A percentile compares a stretch with the other conserved stretches of the same genome.
These are phyloP conservation scores for Rotaria macrura DNA, from an alignment of 2,888 invertebrate genomes.

Conservation along the genomic window DNA sequence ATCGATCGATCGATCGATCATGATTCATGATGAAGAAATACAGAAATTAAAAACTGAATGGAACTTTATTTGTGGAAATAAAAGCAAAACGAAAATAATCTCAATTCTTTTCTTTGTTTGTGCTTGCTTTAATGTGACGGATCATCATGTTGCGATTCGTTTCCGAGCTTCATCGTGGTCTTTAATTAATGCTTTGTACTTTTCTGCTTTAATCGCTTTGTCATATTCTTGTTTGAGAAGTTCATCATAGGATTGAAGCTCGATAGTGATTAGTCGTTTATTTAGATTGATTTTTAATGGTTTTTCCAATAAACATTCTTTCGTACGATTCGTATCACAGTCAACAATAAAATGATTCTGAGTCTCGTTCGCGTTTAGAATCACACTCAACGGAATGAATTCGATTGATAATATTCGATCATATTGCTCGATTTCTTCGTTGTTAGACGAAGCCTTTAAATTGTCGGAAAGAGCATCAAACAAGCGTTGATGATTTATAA, in stretches of 20 bases:
- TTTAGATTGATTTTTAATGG: constrained; percentile 22
- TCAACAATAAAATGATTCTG: constrained; percentile 28
- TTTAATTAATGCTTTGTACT: constrained; percentile 27
- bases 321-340: constrained; percentile 21
- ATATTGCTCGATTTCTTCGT: neutral
- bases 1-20: too few relatives aligned
- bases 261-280: neutral
- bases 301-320: constrained; percentile 20
- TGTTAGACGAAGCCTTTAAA: neutral
- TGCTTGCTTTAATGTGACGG: too few relatives aligned
- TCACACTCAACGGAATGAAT: constrained; percentile 25
- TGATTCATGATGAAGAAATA: too few relatives aligned
- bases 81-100: too few relatives aligned
- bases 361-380: constrained; percentile 22
- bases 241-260: constrained; percentile 23
- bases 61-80: too few relatives aligned
- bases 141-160: too few relatives aligned
- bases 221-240: constrained; percentile 29
- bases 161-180: constrained; percentile 2
- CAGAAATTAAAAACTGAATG: too few relatives aligned
- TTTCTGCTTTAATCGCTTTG: constrained; percentile 25
- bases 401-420: constrained; percentile 23
- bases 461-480: constrained; percentile 18
- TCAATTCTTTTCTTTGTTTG: too few relatives aligned
- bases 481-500: constrained; percentile 22